Conservation (phyloP, 2,113 vertebrate species). For the Sinocyclocheilus maitianheensis region DNA sequence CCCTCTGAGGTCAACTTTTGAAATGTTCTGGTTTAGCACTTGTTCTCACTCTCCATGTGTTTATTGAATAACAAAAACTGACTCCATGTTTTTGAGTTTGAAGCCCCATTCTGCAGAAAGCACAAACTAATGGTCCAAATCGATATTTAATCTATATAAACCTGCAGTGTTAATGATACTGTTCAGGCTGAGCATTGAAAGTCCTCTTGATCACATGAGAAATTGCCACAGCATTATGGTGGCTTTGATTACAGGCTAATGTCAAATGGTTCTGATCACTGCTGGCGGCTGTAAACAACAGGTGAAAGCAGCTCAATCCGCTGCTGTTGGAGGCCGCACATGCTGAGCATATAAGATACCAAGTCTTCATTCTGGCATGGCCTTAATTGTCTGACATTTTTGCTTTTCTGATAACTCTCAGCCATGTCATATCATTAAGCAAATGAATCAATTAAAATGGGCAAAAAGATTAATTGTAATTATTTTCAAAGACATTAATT, state of each 20-base stretch:
- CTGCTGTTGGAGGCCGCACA: background rate
- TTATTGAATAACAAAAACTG: background rate
- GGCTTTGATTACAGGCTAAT: background rate
- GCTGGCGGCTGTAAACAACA: background rate
- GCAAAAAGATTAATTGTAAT: conserved; percentile 31
- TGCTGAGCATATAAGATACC: background rate
- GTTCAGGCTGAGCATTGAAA: background rate
- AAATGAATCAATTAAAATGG: conserved; percentile 31
- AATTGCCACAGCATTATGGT: background rate
- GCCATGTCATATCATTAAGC: conserved; percentile 31
- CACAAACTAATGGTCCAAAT: background rate
- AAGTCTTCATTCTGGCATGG: background rate
- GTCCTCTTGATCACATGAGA: background rate
- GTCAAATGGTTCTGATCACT: background rate
- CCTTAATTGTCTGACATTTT: background rate
- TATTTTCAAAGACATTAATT: conserved; percentile 27
- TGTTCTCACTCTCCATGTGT: background rate
- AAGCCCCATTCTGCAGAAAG: background rate
- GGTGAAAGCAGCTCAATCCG: background rate
- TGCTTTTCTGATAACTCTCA: conserved; percentile 20
- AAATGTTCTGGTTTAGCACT: background rate
- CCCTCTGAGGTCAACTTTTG: background rate
- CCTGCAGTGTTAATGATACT: background rate
- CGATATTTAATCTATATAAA: background rate
- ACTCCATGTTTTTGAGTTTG: background rate